These are phyloP conservation scores for Passer domesticus DNA, from an alignment of 2,113 vertebrate genomes.

Conservation along the genomic window DNA sequence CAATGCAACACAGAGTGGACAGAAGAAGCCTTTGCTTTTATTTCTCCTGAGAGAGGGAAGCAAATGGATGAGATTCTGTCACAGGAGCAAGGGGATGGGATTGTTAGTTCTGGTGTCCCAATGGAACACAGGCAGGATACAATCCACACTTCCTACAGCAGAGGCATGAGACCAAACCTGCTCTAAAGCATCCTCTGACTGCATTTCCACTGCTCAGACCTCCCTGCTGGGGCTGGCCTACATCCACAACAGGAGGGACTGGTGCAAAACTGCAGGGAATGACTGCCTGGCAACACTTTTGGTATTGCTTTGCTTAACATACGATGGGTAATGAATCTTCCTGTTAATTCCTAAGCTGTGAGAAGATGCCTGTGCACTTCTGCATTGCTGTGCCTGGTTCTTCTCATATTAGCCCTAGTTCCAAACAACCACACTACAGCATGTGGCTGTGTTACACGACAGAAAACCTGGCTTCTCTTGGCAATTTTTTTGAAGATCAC, in stretches of 20 bases:
- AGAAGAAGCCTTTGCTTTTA: background rate
- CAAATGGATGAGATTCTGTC: background rate
- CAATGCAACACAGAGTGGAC: background rate
- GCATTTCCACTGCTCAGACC: background rate
- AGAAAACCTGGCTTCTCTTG: background rate
- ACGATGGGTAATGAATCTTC: background rate
- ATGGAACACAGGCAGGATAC: background rate
- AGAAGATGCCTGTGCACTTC: background rate
- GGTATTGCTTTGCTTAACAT: background rate
- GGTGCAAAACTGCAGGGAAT: background rate
- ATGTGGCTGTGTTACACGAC: rapidly evolving
- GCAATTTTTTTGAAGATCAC: background rate
- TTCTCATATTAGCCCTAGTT: background rate
- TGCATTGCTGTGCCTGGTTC: background rate
- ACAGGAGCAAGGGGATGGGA: background rate
- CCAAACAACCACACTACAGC: background rate
- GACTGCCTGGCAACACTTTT: background rate
- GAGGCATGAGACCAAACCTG: background rate
- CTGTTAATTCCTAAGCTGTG: background rate
- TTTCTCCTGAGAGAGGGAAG: background rate
- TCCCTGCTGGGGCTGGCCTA: background rate
- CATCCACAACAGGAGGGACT: background rate
- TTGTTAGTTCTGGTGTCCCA: background rate
- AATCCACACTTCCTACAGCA: background rate
- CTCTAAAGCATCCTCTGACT: background rate